Base-by-base conservation (phyloP, 2,797 vertebrate species). In the Hybognathus amarus region DNA sequence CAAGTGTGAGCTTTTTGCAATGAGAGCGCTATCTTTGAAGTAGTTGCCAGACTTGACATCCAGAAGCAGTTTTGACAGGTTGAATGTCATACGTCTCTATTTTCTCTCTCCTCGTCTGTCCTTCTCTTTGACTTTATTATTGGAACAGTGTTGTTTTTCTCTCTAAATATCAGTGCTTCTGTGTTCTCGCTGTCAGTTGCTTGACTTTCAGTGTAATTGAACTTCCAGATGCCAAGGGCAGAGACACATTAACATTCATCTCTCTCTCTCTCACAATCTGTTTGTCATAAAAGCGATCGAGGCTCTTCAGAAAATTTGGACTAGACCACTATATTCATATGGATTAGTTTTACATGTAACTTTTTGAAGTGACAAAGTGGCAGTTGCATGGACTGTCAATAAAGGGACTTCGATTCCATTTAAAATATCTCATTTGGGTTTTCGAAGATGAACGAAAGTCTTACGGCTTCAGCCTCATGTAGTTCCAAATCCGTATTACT, bases 181-280 rank as follows among this genome's bases (percentile, higher is more conserved):
- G 56, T 56, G 64, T 1, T 6, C 64, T 61, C 27, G 1, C 45
- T 69, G 36, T 71, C 79, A 64, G 36, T 75, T 27, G 9, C 73
- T 69, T 79, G 83, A 81, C 80, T 83, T 84, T 78, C 56, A 64
- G 82, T 79, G 64, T 79, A 82, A 84, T 86, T 79, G 74, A 87
- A 82, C 78, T 82, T 80, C 63, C 68, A 68, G 74, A 86, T 75
- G 83, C 82, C 45, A 80, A 86, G 75, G 82, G 64, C 59, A 78
- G 68, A 71, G 69, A 77, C 18, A 4, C 36, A 59, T 83, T 69
- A 69, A 69, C 81, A 77, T 77, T 77, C 36, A 54, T 2, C 27
- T 36, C 38, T 61, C 0, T 61, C 22, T 59, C 1, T 40, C 10
- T 38, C 36, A 36, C 36, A 54, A 3, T 54, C 52, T 22, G 6